Conservation (phyloP, 1,140 invertebrate genomes). For the Liolophura sinensis region DNA sequence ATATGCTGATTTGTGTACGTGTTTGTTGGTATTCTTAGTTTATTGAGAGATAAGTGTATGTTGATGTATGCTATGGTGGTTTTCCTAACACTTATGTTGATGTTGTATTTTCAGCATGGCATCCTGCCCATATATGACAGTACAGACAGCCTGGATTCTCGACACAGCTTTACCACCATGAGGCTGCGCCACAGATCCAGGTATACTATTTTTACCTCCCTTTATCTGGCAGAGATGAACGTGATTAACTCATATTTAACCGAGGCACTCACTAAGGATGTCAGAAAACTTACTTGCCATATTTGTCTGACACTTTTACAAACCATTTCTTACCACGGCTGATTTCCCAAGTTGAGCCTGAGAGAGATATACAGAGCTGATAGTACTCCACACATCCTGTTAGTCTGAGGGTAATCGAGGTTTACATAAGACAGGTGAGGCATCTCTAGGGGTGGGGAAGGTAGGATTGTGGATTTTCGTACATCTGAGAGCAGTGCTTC, state of each 20-base stretch:
- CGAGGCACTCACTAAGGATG: not conserved
- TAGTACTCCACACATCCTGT: too few relatives aligned
- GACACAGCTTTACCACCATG: conserved; percentile 35
- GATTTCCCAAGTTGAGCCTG: not conserved
- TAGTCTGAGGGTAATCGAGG: too few relatives aligned
- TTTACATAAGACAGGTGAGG: too few relatives aligned
- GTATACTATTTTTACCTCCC: conserved; percentile 19
- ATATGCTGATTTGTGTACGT: too few relatives aligned
- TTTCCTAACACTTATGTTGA: too few relatives aligned
- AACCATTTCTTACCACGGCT: not conserved
- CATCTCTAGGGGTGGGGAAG: too few relatives aligned
- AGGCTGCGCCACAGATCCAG: conserved; percentile 37
- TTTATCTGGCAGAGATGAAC: not conserved
- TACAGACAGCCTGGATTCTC: conserved; percentile 35
- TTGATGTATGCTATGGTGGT: too few relatives aligned
- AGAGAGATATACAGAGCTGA: not conserved
- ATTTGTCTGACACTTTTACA: not conserved
- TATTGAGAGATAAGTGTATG: too few relatives aligned
- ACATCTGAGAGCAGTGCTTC: too few relatives aligned
- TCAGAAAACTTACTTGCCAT: not conserved
- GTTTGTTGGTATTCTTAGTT: too few relatives aligned
- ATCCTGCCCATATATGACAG: conserved; percentile 43
- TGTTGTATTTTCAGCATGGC: conserved; percentile 28
- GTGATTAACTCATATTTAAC: not conserved
- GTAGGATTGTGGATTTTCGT: too few relatives aligned